phyloP scores from a whole-genome alignment of 2,797 vertebrate species.

The Dryobates pubescens region DNA sequence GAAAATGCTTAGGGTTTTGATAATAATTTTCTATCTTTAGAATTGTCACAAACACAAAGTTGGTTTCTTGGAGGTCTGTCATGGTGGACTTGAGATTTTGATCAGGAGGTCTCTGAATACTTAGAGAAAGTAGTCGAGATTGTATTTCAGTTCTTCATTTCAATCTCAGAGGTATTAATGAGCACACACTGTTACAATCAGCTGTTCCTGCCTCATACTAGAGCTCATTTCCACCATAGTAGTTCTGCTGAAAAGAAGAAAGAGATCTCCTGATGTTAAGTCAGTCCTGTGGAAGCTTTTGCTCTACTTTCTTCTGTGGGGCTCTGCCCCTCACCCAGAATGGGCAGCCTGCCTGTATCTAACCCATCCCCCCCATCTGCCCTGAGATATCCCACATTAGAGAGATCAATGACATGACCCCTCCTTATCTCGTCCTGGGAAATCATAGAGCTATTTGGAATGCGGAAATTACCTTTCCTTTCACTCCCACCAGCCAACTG shows the following conservation, averaged over 20 bases:
- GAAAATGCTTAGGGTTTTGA: neutral
- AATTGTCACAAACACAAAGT: neutral
- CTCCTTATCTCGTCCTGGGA: neutral
- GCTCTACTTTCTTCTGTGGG: neutral
- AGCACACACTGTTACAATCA: neutral
- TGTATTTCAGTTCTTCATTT: constrained; percentile 5
- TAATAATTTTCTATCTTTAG: neutral
- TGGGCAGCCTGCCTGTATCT: neutral
- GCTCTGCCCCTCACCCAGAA: neutral
- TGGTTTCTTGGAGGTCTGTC: neutral
- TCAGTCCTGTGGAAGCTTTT: neutral
- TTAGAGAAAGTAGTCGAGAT: neutral
- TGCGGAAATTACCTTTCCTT: neutral
- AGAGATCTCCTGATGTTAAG: neutral
- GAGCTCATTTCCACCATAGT: neutral
- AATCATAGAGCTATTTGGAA: constrained; percentile 19
- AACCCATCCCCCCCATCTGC: neutral
- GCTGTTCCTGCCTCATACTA: neutral
- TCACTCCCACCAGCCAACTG: neutral
- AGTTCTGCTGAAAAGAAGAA: neutral
- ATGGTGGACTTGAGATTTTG: neutral
- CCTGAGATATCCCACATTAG: neutral
- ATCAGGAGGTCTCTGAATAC: neutral
- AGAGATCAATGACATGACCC: neutral
- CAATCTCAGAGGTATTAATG: neutral